These are phyloP conservation scores for Myotis daubentonii DNA, from an alignment of 2,797 vertebrate genomes.

Conservation along the genomic window DNA sequence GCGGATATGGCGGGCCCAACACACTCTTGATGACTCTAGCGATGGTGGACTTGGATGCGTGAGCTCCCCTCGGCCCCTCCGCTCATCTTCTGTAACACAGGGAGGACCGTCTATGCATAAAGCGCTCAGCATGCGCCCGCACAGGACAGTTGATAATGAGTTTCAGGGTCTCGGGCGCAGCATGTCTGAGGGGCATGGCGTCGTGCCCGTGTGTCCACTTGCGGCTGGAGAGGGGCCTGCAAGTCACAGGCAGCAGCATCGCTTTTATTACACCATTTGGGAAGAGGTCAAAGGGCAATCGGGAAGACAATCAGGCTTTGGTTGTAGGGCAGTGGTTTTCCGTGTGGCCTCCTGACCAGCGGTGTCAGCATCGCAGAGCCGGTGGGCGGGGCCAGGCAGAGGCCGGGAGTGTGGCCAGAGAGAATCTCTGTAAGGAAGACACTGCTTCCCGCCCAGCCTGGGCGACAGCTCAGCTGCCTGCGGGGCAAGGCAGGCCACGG, in stretches of 20 bases:
- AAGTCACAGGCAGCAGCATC: not conserved
- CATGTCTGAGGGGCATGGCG: not conserved
- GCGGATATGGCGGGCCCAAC: not conserved
- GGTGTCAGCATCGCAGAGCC: not conserved
- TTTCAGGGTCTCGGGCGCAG: fast-evolving
- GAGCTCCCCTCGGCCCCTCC: not conserved
- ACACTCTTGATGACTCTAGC: not conserved
- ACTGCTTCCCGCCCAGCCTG: not conserved
- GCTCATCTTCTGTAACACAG: not conserved
- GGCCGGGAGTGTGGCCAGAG: not conserved
- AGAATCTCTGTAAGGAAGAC: not conserved
- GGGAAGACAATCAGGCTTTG: not conserved
- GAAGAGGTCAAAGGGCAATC: not conserved
- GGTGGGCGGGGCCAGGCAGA: too few relatives aligned
- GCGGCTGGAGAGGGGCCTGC: too few relatives aligned
- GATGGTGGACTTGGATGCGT: not conserved
- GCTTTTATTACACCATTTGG: not conserved
- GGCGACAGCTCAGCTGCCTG: not conserved
- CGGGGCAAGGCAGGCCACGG: not conserved
- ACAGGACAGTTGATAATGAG: not conserved
- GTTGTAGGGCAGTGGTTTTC: not conserved
- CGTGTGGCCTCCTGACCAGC: not conserved
- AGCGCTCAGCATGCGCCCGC: not conserved
- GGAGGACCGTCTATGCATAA: not conserved
- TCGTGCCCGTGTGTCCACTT: not conserved